Evolutionary conservation across 2,113 vertebrate species (phyloP), one percentile per base, ranked within the genome.

Genomic region (Ornithorhynchus anatinus): DNA sequence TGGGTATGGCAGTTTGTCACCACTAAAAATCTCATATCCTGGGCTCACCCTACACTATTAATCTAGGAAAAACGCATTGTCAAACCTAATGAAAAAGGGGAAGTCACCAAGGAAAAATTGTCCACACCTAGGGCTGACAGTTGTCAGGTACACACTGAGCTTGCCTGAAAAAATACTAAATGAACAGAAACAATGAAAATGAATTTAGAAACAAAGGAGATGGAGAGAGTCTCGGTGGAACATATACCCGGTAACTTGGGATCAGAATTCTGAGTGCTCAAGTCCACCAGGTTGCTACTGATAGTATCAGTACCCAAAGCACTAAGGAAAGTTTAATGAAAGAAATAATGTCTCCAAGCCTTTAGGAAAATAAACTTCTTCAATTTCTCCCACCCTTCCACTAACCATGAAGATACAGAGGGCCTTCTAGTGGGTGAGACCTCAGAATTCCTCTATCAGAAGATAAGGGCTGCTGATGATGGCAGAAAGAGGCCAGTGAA

Each of bases 11-110:
- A 72, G 75, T 72, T 73, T 73, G 78, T 85, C 80, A 80, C 78
- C 69, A 81, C 72, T 77, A 75, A 87, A 66, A 79, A 72, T 62
- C 59, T 79, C 62, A 39, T 19, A 47, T 67, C 66, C 57, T 39
- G 62, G 47, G 37, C 69, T 77, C 56, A 67, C 56, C 59, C 64
- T 66, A 66, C 60, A 72, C 78, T 70, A 68, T 85, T 81, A 75
- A 81, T 84, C 86, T 84, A 44, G 1, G 69, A 45, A 75, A 75
- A 72, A 71, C 19, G 52, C 25, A 9, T 39, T 81, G 83, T 84
- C 86, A 84, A 70, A 69, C 59, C 78, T 84, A 80, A 85, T 77
- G 78, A 84, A 84, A 79, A 79, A 75, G 83, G 72, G 70, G 68
- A 81, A 75, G 59, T 50, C 80, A 69, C 80, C 48, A 47, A 81